These are phyloP conservation scores for Sericinus montela DNA, from an alignment of 2,888 invertebrate genomes.

Conservation along the genomic window DNA sequence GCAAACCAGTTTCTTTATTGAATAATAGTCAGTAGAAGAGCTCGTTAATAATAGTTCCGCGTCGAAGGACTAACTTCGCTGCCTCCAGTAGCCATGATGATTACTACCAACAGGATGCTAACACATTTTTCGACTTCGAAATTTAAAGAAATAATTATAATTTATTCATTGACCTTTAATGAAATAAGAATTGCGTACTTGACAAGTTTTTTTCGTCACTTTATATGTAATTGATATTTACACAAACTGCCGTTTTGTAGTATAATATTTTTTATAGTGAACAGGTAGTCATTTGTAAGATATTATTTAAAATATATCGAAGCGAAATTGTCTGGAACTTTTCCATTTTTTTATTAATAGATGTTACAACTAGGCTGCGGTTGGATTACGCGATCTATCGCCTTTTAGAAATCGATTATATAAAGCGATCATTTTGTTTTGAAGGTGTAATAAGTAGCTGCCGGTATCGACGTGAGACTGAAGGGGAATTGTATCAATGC, in stretches of 20 bases:
- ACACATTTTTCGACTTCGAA: neutral
- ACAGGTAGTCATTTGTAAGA: too few relatives aligned
- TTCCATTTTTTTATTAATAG: neutral
- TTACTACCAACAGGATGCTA: conserved; percentile 12
- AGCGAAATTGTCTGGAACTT: neutral
- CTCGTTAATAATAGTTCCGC: conserved; percentile 11
- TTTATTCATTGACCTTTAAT: conserved; percentile 17
- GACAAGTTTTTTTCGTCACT: conserved; percentile 2
- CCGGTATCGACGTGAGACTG: conserved; percentile 24
- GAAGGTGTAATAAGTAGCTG: conserved; percentile 22
- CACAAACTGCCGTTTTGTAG: neutral
- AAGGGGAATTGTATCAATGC: conserved; percentile 32
- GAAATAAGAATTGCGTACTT: conserved; percentile 7
- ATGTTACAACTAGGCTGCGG: neutral
- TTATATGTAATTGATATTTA: neutral
- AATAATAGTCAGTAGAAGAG: conserved; percentile 6
- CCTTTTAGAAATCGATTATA: conserved; percentile 12
- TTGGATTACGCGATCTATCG: conserved; percentile 3
- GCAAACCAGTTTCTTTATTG: conserved; percentile 6
- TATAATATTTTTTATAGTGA: too few relatives aligned
- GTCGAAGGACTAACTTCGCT: neutral
- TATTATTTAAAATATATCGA: neutral
- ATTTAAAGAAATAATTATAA: conserved; percentile 3
- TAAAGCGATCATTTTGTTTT: neutral
- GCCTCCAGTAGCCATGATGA: conserved; percentile 1